Conservation (phyloP, 2,888 invertebrate species). For the Steinernema carpocapsae region DNA sequence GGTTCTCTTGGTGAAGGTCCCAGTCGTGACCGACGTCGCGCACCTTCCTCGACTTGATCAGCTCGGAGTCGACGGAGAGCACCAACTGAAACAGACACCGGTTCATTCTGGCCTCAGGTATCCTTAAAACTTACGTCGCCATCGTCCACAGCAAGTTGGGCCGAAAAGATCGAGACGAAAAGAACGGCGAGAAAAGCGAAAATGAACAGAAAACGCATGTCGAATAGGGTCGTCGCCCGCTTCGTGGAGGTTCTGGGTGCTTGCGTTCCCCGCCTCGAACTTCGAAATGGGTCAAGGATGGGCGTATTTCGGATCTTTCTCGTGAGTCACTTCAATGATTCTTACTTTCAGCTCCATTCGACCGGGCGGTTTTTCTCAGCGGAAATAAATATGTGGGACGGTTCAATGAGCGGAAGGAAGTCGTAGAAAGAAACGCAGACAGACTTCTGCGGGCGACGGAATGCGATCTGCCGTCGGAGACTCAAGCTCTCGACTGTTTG, state of each 20-base stretch:
- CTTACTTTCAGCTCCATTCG: slow-evolving; percentile 1
- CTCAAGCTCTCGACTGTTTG: slow-evolving; percentile 19
- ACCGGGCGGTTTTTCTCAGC: slow-evolving; percentile 7
- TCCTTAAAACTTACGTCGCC: background rate
- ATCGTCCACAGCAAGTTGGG: slow-evolving; percentile 10
- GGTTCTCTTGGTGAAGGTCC: slow-evolving; percentile 23
- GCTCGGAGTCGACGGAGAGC: slow-evolving; percentile 22
- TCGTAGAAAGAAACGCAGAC: slow-evolving; percentile 13
- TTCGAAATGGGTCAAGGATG: slow-evolving; percentile 32
- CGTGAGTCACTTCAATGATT: slow-evolving; percentile 4
- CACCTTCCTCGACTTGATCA: slow-evolving; percentile 13
- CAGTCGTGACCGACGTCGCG: slow-evolving; percentile 29
- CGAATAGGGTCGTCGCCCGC: background rate
- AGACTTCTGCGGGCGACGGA: slow-evolving; percentile 4
- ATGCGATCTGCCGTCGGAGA: background rate
- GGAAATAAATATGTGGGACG: slow-evolving; percentile 27
- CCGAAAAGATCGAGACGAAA: background rate
- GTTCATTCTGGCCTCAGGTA: background rate
- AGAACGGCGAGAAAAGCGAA: background rate
- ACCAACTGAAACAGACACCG: slow-evolving; percentile 6
- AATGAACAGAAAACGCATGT: slow-evolving; percentile 1
- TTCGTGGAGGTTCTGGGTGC: background rate
- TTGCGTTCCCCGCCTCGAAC: background rate
- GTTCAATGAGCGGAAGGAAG: background rate
- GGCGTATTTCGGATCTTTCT: slow-evolving; percentile 1